phyloP scores from a whole-genome alignment of 2,113 vertebrate species.

The Onychostoma macrolepis region DNA sequence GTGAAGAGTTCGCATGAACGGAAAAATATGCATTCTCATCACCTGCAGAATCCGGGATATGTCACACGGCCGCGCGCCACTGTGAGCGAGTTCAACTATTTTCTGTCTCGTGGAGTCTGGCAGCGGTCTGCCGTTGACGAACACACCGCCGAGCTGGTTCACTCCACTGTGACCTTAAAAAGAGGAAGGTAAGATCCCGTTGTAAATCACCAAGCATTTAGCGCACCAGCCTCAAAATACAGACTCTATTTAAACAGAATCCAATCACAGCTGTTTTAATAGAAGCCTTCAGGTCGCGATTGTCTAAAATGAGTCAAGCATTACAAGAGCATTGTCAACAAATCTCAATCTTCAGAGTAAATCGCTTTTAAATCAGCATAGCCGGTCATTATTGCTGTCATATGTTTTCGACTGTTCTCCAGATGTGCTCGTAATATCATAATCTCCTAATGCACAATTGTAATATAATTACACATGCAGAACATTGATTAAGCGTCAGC shows the following conservation, averaged over 20 bases:
- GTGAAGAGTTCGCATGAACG: background rate
- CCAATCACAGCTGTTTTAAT: background rate
- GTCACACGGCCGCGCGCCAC: conserved; percentile 96
- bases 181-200: conserved; percentile 51
- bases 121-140: conserved; percentile 97
- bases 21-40: conserved; percentile 68
- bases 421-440: conserved; percentile 53
- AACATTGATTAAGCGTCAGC: conserved; percentile 51
- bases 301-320: conserved; percentile 28
- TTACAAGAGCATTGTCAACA: conserved; percentile 39
- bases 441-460: conserved; percentile 48
- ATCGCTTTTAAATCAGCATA: conserved; percentile 41
- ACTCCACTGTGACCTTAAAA: conserved; percentile 94
- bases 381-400: conserved; percentile 33
- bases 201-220: conserved; percentile 26
- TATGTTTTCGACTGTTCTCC: conserved; percentile 39
- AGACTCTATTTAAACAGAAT: conserved; percentile 17
- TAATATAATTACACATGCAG: conserved; percentile 54
- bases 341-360: conserved; percentile 37
- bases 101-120: conserved; percentile 97
- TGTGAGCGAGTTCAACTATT: conserved; percentile 98
- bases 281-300: conserved; percentile 12
- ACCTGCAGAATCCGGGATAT: conserved; percentile 99
- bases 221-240: background rate
- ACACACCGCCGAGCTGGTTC: conserved; percentile 97